Evolutionary conservation across 2,113 vertebrate genomes (phyloP), one percentile per base, ranked within the genome.

Genomic region (Caretta caretta): DNA sequence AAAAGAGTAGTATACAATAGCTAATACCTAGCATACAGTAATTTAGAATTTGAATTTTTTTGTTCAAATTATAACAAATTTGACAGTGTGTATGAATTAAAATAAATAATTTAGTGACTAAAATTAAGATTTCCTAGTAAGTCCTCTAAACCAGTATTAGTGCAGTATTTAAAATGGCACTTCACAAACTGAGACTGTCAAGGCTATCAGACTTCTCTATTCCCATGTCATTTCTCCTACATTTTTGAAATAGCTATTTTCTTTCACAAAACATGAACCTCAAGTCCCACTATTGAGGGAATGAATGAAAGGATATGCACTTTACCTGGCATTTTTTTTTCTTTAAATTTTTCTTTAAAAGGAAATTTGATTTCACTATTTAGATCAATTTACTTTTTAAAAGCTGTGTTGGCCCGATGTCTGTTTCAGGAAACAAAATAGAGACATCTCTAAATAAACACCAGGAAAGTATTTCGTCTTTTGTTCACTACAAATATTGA

Each of bases 241-340:
- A 79, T 89, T 93, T 91, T 19, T 86, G 79, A 76, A 97, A 93
- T 1, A 92, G 29, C 22, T 7, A 29, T 65, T 76, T 56, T 22
- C 76, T 90, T 90, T 53, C 31, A 93, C 86, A 76, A n/a, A 46
- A 59, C 0, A 84, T 80, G 78, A 93, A 50, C 38, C 72, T 51
- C 87, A 96, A 82, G 86, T 29, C 38, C 88, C 91, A 54, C 53
- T 90, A 83, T 49, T 57, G n/a, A n/a, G 75, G 81, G 80, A 92
- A 93, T 79, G 72, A 35, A 69, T 4, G 22, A 93, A 90, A 92
- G 9, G 17, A 59, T 90, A 87, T 76, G 93, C 89, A 59, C 31
- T 86, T 91, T 87, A 96, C 84, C 76, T 86, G 76, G 59, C 14
- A 8, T 25, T 78, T 42, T 42, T 38, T 42, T 42, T 42, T 42